Conservation (phyloP, 1,140 invertebrate genomes). For the Thaumatotibia leucotreta region DNA sequence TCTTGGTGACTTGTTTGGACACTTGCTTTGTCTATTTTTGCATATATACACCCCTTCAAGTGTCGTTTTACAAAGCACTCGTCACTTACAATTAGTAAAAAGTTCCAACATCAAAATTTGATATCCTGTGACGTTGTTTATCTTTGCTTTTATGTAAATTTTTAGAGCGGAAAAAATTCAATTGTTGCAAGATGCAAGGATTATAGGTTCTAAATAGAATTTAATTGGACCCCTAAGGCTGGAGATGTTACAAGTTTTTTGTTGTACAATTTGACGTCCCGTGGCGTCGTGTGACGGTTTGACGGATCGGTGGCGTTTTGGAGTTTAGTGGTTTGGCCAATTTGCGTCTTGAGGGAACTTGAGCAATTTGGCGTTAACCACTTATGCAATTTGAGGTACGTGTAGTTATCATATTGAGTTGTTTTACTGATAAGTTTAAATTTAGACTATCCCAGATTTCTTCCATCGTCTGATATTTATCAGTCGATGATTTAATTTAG, state of each 20-base stretch:
- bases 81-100: constrained; percentile 46
- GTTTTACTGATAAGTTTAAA: not conserved
- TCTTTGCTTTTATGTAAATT: constrained; percentile 20
- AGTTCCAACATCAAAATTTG: constrained; percentile 33
- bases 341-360: constrained; percentile 4
- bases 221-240: constrained; percentile 47
- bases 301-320: constrained; percentile 28
- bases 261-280: constrained; percentile 21
- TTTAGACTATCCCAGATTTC: too few species aligned
- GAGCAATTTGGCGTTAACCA: not conserved
- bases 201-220: constrained; percentile 55
- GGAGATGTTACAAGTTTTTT: constrained; percentile 19
- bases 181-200: constrained; percentile 26
- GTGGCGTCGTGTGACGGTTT: constrained; percentile 22
- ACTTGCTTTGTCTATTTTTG: constrained; percentile 16
- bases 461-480: too few species aligned
- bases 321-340: constrained; percentile 18
- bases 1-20: not conserved
- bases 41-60: constrained; percentile 22
- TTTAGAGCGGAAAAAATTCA: constrained; percentile 15
- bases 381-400: not conserved
- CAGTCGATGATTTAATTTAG: too few species aligned
- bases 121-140: constrained; percentile 28
- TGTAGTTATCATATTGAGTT: not conserved
- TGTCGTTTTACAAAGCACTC: constrained; percentile 32